Percentiles rank a stretch among this genome's conserved stretches.
phyloP scores from a whole-genome alignment of 2,888 invertebrate genomes.

The Coelinius sp. region DNA sequence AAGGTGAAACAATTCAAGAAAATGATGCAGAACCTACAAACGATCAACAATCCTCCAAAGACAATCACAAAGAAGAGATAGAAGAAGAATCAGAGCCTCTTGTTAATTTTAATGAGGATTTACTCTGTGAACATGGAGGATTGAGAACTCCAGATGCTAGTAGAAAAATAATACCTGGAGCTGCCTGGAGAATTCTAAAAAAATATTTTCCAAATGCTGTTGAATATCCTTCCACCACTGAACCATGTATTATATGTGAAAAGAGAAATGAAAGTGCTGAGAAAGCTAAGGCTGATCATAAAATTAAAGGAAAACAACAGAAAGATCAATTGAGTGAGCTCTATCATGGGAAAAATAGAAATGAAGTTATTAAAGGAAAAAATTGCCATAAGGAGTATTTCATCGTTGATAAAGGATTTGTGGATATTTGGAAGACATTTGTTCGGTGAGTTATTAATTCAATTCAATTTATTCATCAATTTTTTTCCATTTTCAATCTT shows the following conservation, averaged over 20 bases:
- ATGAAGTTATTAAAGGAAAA: slow-evolving; percentile 57
- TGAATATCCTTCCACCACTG: slow-evolving; percentile 61
- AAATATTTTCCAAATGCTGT: slow-evolving; percentile 71
- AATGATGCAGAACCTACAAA: slow-evolving; percentile 57
- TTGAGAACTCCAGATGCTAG: slow-evolving; percentile 62
- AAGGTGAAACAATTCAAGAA: slow-evolving; percentile 44
- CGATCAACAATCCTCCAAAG: slow-evolving; percentile 51
- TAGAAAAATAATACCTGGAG: slow-evolving; percentile 71
- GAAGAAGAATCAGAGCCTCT: slow-evolving; percentile 64
- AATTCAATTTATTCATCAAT: slow-evolving; percentile 13
- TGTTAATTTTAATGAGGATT: slow-evolving; percentile 73
- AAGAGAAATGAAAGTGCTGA: slow-evolving; percentile 61
- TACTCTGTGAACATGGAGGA: slow-evolving; percentile 73
- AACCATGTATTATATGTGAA: slow-evolving; percentile 65
- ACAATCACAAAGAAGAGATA: slow-evolving; percentile 54
- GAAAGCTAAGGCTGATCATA: slow-evolving; percentile 63
- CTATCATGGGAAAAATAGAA: slow-evolving; percentile 60
- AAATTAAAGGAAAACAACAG: slow-evolving; percentile 64
- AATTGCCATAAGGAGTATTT: slow-evolving; percentile 56
- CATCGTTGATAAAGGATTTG: slow-evolving; percentile 63
- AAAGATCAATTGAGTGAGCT: slow-evolving; percentile 62
- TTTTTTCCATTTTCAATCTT: no score
- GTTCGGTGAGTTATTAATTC: slow-evolving; percentile 62
- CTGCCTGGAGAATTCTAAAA: slow-evolving; percentile 72
- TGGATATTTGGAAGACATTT: slow-evolving; percentile 65